Base-by-base conservation (phyloP, 2,888 invertebrate species). In the Spialia ferax region DNA sequence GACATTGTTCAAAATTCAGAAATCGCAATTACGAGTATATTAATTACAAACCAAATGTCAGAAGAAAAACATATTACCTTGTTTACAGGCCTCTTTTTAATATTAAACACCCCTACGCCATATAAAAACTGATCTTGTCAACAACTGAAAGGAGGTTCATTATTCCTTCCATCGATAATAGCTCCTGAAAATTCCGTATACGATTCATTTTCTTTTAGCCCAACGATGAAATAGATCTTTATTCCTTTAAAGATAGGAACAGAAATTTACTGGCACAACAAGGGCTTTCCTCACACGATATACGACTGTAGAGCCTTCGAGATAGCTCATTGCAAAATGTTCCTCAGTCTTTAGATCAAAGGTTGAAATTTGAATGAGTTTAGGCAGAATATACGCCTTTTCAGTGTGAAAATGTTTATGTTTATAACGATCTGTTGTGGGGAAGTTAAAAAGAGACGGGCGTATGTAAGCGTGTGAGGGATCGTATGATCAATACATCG, bases 391-490 rank as follows among this genome's bases (percentile, higher is more conserved):
- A 77, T 73, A 82, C 79, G 85, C 73, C 88, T 76, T 89, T 90
- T 80, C 71, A 75, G 73, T 70, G 72, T 71, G 76, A 74, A 82
- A 84, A 80, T 87, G 80, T 91, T 88, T 88, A 89, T 93, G 91
- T 93, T 92, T 92, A 91, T 91, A 91, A 87, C 88, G 91, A 91
- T 90, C 89, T 89, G 91, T 89, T 91, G 89, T 88, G 86, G 87
- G 87, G 83, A 86, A 85, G 93, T 92, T 93, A 92, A 91, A 93
- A 91, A 92, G 93, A 91, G 93, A 93, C 80, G 87, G 92, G 80
- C 80, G 87, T 91, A 93, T 93, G 93, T 89, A 88, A 86, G 85
- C 90, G 88, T 93, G 88, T 89, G 91, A 82, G 88, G 87, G 84
- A 84, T 83, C 80, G 86, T 82, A 85, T 92, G 93, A 93, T 93